Evolutionary conservation across 2,888 invertebrate species (phyloP), one percentile per base, ranked within the genome.

Genomic region (Drosophila demipolita): DNA sequence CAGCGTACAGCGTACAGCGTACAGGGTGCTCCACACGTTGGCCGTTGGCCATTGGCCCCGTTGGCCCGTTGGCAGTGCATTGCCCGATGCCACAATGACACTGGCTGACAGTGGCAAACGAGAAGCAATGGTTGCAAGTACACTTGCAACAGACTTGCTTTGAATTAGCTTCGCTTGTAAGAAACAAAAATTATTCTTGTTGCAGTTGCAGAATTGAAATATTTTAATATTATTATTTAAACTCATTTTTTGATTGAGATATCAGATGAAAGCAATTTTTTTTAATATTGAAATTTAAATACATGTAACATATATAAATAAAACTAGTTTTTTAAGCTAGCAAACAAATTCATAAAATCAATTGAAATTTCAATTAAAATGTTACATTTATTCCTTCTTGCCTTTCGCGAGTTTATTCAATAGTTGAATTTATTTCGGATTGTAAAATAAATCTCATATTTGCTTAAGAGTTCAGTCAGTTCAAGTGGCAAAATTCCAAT

Each of bases 11-110:
- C 38, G 5, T 29, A 40, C 40, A 26, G 1, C 15, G 23, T 66
- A 79, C 17, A 79, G 80, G 77, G 80, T 70, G 77, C 2, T 29
- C 6, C 29, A 29, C 4, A 36, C 5, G 54, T 5, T 6, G 29
- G 1, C 29, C 29, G 29, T 29, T 29, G 29, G 20, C 15, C 20
- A 12, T 45, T 45, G 20, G 15, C 45, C n/a, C 20, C 20, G 29
- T 26, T 26, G 26, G 26, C 26, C 26, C 26, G 26, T 29, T 29
- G 15, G 15, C 15, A 33, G 33, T 52, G 52, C 32, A 52, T 4
- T 45, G 45, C 45, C 15, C 20, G 20, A 45, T n/a, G 15, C 45
- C 23, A 4, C 45, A 15, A 23, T 7, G 2, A 7, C 15, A 12
- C 45, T 3, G 3, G 20, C 12, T 45, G 45, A 20, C 20, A 20